Percentiles rank a stretch among this genome's conserved stretches.
Conservation (phyloP, 2,888 invertebrate species). For the Cartodere bifasciata region DNA sequence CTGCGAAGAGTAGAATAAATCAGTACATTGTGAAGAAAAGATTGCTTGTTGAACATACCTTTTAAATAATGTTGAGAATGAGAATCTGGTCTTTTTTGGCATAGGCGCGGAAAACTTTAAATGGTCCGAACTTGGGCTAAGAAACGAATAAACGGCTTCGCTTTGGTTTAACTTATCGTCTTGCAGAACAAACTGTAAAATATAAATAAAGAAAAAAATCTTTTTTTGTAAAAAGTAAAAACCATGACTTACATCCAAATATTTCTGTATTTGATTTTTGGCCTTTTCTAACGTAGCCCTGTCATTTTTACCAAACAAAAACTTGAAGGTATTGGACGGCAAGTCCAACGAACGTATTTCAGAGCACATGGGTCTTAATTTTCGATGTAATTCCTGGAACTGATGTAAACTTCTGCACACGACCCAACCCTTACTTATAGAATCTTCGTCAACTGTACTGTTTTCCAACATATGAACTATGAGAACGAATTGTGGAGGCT, state of each 20-base stretch:
- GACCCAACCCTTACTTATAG: conserved; percentile 55
- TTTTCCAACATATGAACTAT: conserved; percentile 62
- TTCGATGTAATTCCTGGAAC: conserved; percentile 70
- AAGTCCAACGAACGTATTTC: conserved; percentile 71
- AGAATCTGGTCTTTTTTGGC: conserved; percentile 79
- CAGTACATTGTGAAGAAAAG: no score
- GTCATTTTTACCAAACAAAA: conserved; percentile 72
- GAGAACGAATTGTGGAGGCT: conserved; percentile 57
- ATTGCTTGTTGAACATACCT: conserved; percentile 41
- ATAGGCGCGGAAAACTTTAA: conserved; percentile 64
- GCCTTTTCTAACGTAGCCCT: conserved; percentile 70
- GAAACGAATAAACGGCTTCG: conserved; percentile 79
- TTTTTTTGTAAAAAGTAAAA: background rate
- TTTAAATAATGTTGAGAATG: conserved; percentile 75
- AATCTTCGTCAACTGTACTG: conserved; percentile 39
- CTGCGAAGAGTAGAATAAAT: no score
- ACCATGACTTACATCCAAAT: conserved; percentile 56
- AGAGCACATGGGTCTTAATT: conserved; percentile 68
- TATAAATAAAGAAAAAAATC: background rate
- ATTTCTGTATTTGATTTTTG: conserved; percentile 71
- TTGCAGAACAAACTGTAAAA: conserved; percentile 65
- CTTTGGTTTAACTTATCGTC: conserved; percentile 79
- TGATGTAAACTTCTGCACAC: conserved; percentile 47
- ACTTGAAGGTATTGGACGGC: conserved; percentile 70
- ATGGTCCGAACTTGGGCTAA: conserved; percentile 86